Evolutionary conservation across 2,888 invertebrate species (phyloP), one percentile per base, ranked within the genome.

Genomic region (Nymphalis urticae): DNA sequence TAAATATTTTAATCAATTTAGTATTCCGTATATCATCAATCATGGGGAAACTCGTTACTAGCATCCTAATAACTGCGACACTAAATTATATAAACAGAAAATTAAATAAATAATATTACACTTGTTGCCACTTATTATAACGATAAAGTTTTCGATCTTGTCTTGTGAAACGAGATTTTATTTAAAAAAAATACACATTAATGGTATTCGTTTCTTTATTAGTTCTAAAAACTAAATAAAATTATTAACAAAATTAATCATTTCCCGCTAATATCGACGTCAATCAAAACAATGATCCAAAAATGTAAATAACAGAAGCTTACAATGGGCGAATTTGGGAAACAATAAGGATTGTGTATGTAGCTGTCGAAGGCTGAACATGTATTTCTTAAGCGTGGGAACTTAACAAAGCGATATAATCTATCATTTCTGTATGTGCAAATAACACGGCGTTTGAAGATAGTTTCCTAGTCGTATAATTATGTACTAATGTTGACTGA

Each of bases 311-410:
- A 90, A 81, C 82, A 78, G 82, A 72, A 78, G 83, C 85, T 78
- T 81, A 92, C 92, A 92, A 92, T 92, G 89, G 91, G 85, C 85
- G 86, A 90, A 90, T 89, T 88, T 86, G 85, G 87, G 88, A 87
- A 91, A 92, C 92, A 92, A 92, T 91, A 90, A 86, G 88, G 90
- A 86, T 89, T 89, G 85, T 88, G 85, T 71, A 84, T 51, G 60
- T 82, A 86, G 86, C 85, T 88, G 87, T 86, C 85, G 85, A 82
- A 85, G 82, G 84, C 82, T 85, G 82, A 83, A 86, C 84, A 88
- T 88, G 86, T 87, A 89, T 87, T 85, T 83, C 80, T 82, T 81
- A 83, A 89, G 82, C 92, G 92, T 92, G 92, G 87, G 92, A 92
- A 92, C 85, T 54, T 27, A n/a, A 27, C 16, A 54, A 27, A 48